Evolutionary conservation across 1,140 invertebrate genomes (phyloP).

Genomic region (Philotrypesis tridentata): DNA sequence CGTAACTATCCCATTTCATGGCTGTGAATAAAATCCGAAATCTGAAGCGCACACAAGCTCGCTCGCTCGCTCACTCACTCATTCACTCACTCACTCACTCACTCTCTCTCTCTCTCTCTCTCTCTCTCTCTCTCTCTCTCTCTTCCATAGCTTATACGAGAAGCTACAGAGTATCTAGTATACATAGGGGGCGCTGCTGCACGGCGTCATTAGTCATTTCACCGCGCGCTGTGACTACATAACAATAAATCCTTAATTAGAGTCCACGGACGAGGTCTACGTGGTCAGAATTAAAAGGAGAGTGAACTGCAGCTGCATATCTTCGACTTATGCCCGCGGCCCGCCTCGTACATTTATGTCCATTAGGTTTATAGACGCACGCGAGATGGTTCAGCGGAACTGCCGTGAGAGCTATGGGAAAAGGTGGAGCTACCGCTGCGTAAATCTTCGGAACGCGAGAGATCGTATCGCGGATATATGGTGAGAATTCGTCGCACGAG

Average conservation of each 20-base stretch:
- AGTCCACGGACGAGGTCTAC: not conserved
- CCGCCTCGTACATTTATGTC: constrained; percentile 16
- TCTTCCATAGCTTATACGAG: not conserved
- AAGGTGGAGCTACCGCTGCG: not conserved
- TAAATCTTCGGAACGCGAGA: not conserved
- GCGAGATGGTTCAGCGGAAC: not conserved
- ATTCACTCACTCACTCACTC: too few relatives aligned
- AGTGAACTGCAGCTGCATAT: not conserved
- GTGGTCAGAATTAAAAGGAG: constrained; percentile 32
- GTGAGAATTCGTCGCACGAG: not conserved
- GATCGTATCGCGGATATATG: not conserved
- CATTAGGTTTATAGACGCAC: constrained; percentile 31
- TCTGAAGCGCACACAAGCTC: not conserved
- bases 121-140: too few relatives aligned
- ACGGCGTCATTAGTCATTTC: not conserved
- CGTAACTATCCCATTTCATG: not conserved
- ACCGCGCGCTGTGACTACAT: not conserved
- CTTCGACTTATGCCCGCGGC: not conserved
- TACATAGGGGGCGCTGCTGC: not conserved
- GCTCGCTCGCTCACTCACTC: too few relatives aligned
- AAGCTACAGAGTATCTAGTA: not conserved
- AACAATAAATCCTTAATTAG: constrained; percentile 46
- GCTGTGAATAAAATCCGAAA: not conserved
- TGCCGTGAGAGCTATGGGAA: not conserved
- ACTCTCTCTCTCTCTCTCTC: too few relatives aligned